Base-by-base conservation (phyloP, 2,113 vertebrate genomes). In the Periophthalmus modestus region DNA sequence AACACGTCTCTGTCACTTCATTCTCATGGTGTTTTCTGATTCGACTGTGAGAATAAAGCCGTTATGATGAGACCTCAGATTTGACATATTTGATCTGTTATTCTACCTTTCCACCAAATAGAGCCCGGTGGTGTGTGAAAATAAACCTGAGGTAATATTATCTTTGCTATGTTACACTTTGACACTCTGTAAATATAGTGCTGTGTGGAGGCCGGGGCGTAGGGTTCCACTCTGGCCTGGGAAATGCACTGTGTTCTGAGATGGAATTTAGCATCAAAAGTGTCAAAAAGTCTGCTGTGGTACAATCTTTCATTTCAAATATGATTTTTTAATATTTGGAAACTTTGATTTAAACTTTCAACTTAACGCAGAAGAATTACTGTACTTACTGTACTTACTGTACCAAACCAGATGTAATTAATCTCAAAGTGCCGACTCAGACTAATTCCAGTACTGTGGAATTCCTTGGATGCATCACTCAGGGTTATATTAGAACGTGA, bases 131-230 rank as follows among this genome's bases (percentile, higher is more conserved):
- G 28, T 62, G 59, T 34, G 59, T 9, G 7, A 33, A 34, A 62
- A 62, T 62, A 62, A 34, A 0, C 24, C 14, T 18, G 28, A 9
- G 59, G 59, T 62, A 62, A 62, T 34, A 34, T 15, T 34, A 62
- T 62, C 59, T 34, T 34, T 7, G 28, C 59, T 9, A 18, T 62
- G 24, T 9, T 62, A 6, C 59, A 18, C 59, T 61, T 61, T 61
- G 58, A 61, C 58, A 61, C 58, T 33, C 33, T 33, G 59, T 62
- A 62, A 62, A 62, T 16, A 62, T 62, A 62, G 59, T 33, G 58
- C 58, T 16, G 14, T 5, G 58, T 34, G 16, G 15, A 18, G 28
- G 2, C 24, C 7, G 14, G 33, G 58, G 58, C 23, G 28, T 28
- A 18, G 28, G 58, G 24, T 61, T 61, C 58, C 28, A 16, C 2